Evolutionary conservation across 1,140 invertebrate species (phyloP), one percentile per base, ranked within the genome.

Genomic region (Scaptodrosophila lebanonensis): DNA sequence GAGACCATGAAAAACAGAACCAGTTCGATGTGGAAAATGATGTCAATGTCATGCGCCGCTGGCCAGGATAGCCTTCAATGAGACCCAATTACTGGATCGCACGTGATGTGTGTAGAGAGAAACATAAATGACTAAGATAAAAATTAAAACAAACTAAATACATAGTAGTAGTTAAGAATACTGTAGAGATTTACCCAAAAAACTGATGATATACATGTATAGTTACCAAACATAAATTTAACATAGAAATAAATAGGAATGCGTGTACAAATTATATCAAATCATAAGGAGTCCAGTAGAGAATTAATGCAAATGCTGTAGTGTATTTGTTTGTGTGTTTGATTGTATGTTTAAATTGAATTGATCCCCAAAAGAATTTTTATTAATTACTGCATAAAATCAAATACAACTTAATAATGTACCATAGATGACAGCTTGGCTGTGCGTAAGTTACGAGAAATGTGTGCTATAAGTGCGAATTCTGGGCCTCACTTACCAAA

Each of bases 401-500:
- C 22, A 56, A 52, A 68, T 79, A 79, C 68, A 77, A 79, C 73
- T 77, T 53, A 66, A 52, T 35, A 56, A 71, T 76, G 72, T 63
- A 53, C 49, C 58, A 48, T 66, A 50, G 56, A 76, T 75, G 70
- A 65, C 60, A 69, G 60, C 49, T 33, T 61, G 53, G 32, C 56
- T 43, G 62, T 61, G 63, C 66, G 47, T 56, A 48, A 35, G 60
- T 54, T 33, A 52, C 56, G 42, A 35, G 17, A 42, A 66, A 53
- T 60, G 56, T 70, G 58, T 53, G 49, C 32, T 29, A 17, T 39
- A 22, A 53, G 40, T 44, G 40, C 7, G 17, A 25, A 36, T 20
- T 38, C 18, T 33, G 8, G 8, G 17, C 11, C 40, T 18, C 48
- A 82, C 91, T 88, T 89, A 96, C 97, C 97, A 99, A 87, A 99